Percentiles rank a stretch among this genome's conserved stretches.
Conservation (phyloP, 2,888 invertebrate genomes). For the Oxystoma pomonae region DNA sequence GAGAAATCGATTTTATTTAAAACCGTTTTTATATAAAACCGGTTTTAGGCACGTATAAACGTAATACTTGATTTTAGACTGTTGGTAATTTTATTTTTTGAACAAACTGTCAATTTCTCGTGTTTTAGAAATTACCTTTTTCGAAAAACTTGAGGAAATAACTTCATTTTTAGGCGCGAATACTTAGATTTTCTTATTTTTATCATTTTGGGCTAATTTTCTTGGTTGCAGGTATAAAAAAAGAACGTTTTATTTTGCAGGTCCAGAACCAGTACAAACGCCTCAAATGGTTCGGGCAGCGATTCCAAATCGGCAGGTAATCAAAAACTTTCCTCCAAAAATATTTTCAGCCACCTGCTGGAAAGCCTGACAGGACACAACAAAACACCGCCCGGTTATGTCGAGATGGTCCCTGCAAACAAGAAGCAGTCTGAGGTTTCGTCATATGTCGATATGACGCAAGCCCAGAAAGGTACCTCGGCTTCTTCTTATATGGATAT, state of each 20-base stretch:
- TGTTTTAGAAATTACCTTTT: too few relatives aligned
- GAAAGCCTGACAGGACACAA: constrained; percentile 7
- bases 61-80: too few relatives aligned
- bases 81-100: too few relatives aligned
- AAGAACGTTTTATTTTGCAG: background rate
- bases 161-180: too few relatives aligned
- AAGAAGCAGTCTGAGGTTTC: constrained; percentile 29
- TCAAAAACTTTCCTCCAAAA: constrained; percentile 1
- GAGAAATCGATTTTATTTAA: too few relatives aligned
- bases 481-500: constrained; percentile 17
- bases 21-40: too few relatives aligned
- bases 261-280: constrained; percentile 47
- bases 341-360: background rate
- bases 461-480: constrained; percentile 16
- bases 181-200: too few relatives aligned
- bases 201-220: too few relatives aligned
- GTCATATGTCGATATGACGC: constrained; percentile 31
- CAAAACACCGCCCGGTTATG: constrained; percentile 40
- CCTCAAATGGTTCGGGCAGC: constrained; percentile 6
- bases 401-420: constrained; percentile 42
- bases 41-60: too few relatives aligned
- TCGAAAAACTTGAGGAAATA: too few relatives aligned
- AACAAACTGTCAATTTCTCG: too few relatives aligned
- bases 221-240: too few relatives aligned
- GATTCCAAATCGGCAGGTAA: constrained; percentile 49